Evolutionary conservation across 2,888 invertebrate genomes (phyloP).

Genomic region (Parnassius mnemosyne): DNA sequence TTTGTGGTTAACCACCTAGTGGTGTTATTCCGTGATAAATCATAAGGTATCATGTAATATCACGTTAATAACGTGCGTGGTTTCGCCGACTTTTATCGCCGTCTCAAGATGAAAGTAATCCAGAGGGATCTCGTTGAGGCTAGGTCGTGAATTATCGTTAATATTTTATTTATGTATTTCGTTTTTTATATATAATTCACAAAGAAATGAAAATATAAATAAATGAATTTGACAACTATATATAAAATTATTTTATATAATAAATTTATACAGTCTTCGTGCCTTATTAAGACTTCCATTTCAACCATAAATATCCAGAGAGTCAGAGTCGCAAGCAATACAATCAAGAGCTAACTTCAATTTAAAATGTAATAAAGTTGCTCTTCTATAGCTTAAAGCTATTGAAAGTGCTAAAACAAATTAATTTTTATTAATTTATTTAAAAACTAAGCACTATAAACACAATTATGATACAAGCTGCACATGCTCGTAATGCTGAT

Average conservation of each 20-base stretch:
- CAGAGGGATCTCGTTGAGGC: conserved; percentile 41
- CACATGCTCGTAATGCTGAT: conserved; percentile 4
- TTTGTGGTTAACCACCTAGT: conserved; percentile 76
- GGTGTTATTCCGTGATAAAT: conserved; percentile 70
- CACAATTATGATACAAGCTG: conserved; percentile 1
- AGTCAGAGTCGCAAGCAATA: too few species aligned
- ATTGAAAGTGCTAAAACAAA: too few species aligned
- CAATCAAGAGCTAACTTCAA: too few species aligned
- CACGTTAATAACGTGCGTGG: conserved; percentile 34
- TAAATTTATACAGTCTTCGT: too few species aligned
- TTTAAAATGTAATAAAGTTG: too few species aligned
- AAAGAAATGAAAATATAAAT: too few species aligned
- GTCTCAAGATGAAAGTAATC: conserved; percentile 63
- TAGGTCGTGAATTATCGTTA: conserved; percentile 52
- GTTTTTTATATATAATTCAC: conserved; percentile 1
- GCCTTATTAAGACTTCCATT: too few species aligned
- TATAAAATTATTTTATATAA: too few species aligned
- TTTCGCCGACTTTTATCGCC: conserved; percentile 67
- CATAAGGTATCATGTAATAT: conserved; percentile 64
- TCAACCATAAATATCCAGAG: too few species aligned
- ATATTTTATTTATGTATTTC: conserved; percentile 58
- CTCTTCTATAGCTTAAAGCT: too few species aligned
- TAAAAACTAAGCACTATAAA: conserved; percentile 10
- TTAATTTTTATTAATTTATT: too few species aligned
- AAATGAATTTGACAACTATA: too few species aligned